Base-by-base conservation (phyloP, 2,113 vertebrate species). In the Lagenorhynchus albirostris region DNA sequence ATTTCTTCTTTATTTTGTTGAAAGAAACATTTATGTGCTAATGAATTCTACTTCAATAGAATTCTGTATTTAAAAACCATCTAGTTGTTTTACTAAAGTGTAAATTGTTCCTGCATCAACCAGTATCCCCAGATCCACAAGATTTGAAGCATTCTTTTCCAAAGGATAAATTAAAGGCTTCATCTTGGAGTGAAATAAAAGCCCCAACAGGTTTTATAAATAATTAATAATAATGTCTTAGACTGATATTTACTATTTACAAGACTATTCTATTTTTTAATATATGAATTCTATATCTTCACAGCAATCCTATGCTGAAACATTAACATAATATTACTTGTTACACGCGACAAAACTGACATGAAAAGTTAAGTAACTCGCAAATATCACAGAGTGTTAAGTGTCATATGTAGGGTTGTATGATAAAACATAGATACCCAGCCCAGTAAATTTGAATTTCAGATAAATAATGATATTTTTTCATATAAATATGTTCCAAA, bases 11-110 rank as follows among this genome's bases (percentile, higher is more conserved):
- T 96, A 33, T 81, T n/a, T 89, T 44, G 44, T 65, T 89, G 41
- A 88, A 88, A 90, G n/a, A 93, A 87, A 58, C 47, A 88, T 93
- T 83, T 96, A 60, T 53, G 91, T 91, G 55, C 67, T 96, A 97
- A 91, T 90, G 41, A 83, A 80, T 92, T 91, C 76, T 36, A 36
- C 70, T 87, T 87, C n/a, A 88, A 21, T 53, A 84, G 47, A 90
- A 93, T 47, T 84, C 31, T 6, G 7, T 60, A 74, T 81, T 95
- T 74, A 36, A 21, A 80, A 85, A 26, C 50, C 50, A 81, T n/a
- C 47, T 79, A 73, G 1, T 87, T 80, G 2, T 93, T 79, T 91
- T 71, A 84, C 20, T 79, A 55, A 74, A 47, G 9, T n/a, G n/a
- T 76, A 47, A 77, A 31, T 89, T 6, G 1, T 95, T 96, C n/a